Conservation (phyloP, 2,113 vertebrate species). For the Caranx melampygus region DNA sequence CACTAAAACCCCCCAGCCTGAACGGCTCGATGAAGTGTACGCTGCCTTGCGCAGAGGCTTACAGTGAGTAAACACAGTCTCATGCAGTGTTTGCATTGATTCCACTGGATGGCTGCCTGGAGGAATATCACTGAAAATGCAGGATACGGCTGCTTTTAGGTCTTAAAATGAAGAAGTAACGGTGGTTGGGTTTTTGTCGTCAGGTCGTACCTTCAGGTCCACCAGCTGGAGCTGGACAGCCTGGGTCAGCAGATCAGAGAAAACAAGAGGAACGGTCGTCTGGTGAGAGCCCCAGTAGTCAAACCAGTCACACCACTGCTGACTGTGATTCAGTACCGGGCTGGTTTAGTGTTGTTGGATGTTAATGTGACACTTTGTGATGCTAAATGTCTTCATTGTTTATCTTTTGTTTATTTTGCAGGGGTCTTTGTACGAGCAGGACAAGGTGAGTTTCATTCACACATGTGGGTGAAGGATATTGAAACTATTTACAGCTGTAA, state of each 20-base stretch:
- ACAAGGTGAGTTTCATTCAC: conserved; percentile 77
- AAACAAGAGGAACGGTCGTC: conserved; percentile 79
- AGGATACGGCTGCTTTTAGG: conserved; percentile 19
- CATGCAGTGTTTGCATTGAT: conserved; percentile 24
- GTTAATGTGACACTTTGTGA: conserved; percentile 40
- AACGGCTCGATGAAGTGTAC: conserved; percentile 82
- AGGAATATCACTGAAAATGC: conserved; percentile 15
- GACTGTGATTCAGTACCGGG: background rate
- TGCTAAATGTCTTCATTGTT: conserved; percentile 48
- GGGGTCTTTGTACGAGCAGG: conserved; percentile 81
- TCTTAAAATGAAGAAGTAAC: conserved; percentile 12
- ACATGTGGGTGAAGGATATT: background rate
- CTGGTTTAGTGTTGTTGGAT: background rate
- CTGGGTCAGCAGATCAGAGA: conserved; percentile 81
- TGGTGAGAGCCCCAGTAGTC: conserved; percentile 69
- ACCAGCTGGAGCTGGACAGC: conserved; percentile 82
- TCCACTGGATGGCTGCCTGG: conserved; percentile 15
- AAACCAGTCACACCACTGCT: conserved; percentile 59
- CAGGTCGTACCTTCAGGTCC: conserved; percentile 82
- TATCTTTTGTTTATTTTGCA: conserved; percentile 55
- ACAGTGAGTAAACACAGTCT: conserved; percentile 75
- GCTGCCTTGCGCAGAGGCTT: conserved; percentile 78
- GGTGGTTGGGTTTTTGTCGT: conserved; percentile 7
- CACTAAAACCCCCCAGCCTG: conserved; percentile 80
- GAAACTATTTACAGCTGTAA: background rate